Evolutionary conservation across 53 echinoderm and acorn worm genomes (phyloP).

Genomic region (Stichopus horrens): DNA sequence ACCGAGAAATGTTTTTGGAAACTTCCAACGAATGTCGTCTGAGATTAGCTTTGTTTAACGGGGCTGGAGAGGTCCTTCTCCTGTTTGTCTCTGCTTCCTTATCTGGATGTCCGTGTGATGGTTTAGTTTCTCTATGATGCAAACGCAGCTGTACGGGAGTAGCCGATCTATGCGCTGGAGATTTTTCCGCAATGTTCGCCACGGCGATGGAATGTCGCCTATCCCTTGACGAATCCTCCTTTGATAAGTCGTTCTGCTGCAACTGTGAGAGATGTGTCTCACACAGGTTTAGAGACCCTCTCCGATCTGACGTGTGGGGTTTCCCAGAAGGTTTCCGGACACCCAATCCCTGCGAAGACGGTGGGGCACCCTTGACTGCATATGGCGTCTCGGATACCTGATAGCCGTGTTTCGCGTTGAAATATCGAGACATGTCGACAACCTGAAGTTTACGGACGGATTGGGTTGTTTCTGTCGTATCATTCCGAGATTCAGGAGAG

Average conservation of each 20-base stretch:
- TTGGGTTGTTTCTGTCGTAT: neutral
- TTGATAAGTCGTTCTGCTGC: neutral
- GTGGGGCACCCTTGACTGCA: neutral
- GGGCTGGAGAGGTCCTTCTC: neutral
- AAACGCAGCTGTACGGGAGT: slow-evolving; percentile 16
- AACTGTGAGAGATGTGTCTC: slow-evolving; percentile 8
- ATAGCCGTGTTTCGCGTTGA: slow-evolving; percentile 78
- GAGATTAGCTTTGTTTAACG: slow-evolving; percentile 2
- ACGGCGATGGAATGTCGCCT: slow-evolving; percentile 6
- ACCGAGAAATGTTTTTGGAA: neutral
- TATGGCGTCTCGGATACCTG: slow-evolving; percentile 64
- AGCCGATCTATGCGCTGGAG: neutral
- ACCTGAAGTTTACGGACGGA: slow-evolving; percentile 39
- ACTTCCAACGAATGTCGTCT: neutral
- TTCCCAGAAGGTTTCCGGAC: neutral
- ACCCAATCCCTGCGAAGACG: neutral
- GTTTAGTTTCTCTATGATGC: neutral
- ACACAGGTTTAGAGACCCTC: slow-evolving; percentile 15
- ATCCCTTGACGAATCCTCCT: neutral
- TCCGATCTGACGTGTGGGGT: neutral
- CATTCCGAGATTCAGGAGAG: neutral
- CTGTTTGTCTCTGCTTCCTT: neutral
- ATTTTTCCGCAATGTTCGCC: neutral
- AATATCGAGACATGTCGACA: slow-evolving; percentile 68
- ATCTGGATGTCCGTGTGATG: neutral